These are phyloP conservation scores for Tympanuchus pallidicinctus DNA, from an alignment of 2,113 vertebrate genomes.

Conservation along the genomic window DNA sequence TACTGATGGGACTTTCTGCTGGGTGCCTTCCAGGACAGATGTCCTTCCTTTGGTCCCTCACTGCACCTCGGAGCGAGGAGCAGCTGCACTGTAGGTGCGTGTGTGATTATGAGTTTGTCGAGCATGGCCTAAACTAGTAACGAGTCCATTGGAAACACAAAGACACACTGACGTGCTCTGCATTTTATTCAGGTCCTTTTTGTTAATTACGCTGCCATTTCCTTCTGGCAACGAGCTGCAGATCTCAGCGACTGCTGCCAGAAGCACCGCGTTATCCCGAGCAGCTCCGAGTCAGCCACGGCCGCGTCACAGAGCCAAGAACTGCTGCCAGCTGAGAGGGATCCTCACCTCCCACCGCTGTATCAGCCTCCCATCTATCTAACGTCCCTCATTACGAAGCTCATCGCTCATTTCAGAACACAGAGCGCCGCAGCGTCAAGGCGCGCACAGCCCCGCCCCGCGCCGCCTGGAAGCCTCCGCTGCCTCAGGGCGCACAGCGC, in stretches of 20 bases:
- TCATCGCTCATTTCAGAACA: neutral
- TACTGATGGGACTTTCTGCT: neutral
- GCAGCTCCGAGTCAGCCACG: neutral
- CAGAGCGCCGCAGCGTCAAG: too few species aligned
- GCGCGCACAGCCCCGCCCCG: too few species aligned
- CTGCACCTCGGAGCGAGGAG: neutral
- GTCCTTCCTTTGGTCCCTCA: neutral
- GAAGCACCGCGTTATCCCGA: neutral
- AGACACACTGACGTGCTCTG: neutral
- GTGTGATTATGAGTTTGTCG: too few species aligned
- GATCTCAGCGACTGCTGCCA: too few species aligned
- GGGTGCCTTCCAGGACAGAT: neutral
- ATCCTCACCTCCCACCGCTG: neutral
- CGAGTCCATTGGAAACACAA: neutral
- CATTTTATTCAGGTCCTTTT: neutral
- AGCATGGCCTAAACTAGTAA: neutral
- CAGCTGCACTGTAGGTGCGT: fast-evolving
- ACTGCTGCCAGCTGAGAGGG: neutral
- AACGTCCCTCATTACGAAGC: neutral
- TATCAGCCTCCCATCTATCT: neutral
- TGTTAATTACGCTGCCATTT: fast-evolving
- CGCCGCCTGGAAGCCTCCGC: too few species aligned
- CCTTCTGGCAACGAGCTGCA: neutral
- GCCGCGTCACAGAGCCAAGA: neutral
- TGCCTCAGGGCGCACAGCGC: too few species aligned